These are phyloP conservation scores for Papilio protenor DNA, from an alignment of 2,888 invertebrate genomes.

Conservation along the genomic window DNA sequence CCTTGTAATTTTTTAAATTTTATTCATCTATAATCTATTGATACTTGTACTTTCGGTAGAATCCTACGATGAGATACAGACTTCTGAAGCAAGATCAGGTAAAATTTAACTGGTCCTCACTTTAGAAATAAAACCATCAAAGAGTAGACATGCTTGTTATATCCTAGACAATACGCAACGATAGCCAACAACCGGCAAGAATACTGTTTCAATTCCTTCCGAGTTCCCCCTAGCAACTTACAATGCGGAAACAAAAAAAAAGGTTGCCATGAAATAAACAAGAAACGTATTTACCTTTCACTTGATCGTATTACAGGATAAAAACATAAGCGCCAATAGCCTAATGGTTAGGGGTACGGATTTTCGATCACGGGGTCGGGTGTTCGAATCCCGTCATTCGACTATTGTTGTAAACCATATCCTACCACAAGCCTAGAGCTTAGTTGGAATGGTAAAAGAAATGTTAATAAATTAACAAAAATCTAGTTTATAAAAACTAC, in stretches of 20 bases:
- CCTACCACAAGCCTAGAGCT: no score
- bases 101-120: background rate
- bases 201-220: slow-evolving; percentile 9
- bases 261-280: background rate
- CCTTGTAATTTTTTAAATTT: background rate
- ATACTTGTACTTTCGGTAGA: no score
- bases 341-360: no score
- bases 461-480: no score
- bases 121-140: slow-evolving; percentile 2
- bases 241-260: slow-evolving; percentile 14
- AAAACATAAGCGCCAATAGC: no score
- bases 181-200: background rate
- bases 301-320: background rate
- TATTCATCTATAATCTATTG: background rate
- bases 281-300: slow-evolving; percentile 1
- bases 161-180: background rate
- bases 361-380: no score
- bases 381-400: no score
- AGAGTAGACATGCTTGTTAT: background rate
- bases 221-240: slow-evolving; percentile 6
- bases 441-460: no score
- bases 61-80: background rate
- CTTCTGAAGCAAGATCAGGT: background rate
- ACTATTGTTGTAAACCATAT: no score
- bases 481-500: no score